Percentiles rank a stretch among this genome's conserved stretches.
Evolutionary conservation across 1,140 invertebrate genomes (phyloP).

Genomic region (Lasioglossum baleicum): DNA sequence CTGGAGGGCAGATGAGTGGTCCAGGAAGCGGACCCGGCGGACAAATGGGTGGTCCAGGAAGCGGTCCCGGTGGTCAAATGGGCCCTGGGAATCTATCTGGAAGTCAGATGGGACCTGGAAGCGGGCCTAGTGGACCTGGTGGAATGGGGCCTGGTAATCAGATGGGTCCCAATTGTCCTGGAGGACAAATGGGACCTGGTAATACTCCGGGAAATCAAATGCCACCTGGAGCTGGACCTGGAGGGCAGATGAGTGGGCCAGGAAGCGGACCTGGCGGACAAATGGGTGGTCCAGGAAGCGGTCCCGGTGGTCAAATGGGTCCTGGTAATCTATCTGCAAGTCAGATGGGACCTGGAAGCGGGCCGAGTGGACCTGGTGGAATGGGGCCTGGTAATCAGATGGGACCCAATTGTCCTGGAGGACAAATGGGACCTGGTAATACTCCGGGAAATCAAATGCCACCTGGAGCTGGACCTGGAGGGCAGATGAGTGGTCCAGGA

Average conservation of each 20-base stretch:
- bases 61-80: slow-evolving; percentile 49
- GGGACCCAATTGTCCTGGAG: no score
- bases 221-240: slow-evolving; percentile 38
- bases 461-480: slow-evolving; percentile 37
- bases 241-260: slow-evolving; percentile 53
- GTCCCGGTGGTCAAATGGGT: slow-evolving; percentile 48
- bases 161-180: slow-evolving; percentile 51
- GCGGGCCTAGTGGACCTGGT: slow-evolving; percentile 35
- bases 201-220: slow-evolving; percentile 51
- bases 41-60: slow-evolving; percentile 40
- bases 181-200: slow-evolving; percentile 46
- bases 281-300: slow-evolving; percentile 56
- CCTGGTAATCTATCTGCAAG: slow-evolving; percentile 46
- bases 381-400: no score
- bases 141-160: slow-evolving; percentile 51
- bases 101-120: slow-evolving; percentile 55
- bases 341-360: slow-evolving; percentile 44
- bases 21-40: slow-evolving; percentile 27
- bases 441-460: slow-evolving; percentile 46
- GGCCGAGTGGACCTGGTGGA: slow-evolving; percentile 42
- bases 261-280: slow-evolving; percentile 45
- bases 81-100: slow-evolving; percentile 43
- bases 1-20: slow-evolving; percentile 65
- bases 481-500: slow-evolving; percentile 54
- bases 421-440: slow-evolving; percentile 54